Base-by-base conservation (phyloP, 2,113 vertebrate species). In the Odocoileus virginianus region DNA sequence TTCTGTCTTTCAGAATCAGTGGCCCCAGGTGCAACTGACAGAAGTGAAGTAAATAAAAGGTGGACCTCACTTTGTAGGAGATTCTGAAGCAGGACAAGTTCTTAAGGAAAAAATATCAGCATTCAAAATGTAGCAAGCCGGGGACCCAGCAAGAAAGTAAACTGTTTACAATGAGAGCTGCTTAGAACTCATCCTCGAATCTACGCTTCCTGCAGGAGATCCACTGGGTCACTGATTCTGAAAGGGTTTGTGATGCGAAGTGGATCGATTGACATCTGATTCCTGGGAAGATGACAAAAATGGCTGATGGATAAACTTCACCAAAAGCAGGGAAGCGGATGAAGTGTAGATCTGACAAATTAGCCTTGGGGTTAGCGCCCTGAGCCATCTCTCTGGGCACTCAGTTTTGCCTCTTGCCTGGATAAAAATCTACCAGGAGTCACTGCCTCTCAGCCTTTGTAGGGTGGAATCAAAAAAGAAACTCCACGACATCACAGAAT, bases 261-360 rank as follows among this genome's bases (percentile, higher is more conserved):
- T 27, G 92, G 82, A 98, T 97, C 97, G 98, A 99, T 98, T 47
- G n/a, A 60, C 96, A 85, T 28, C 92, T 97, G 97, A 97, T 96
- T 93, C 97, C 94, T 67, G 28, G 60, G 84, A 97, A 98, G 93
- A 97, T 55, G 93, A 96, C 50, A 83, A 50, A 91, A 91, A 52
- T 28, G 0, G 33, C 78, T 98, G 98, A 98, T 98, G 97, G 97
- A 99, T 98, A 98, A 97, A 88, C 92, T 91, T 98, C 95, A 96
- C 45, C 95, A 87, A 97, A 96, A 94, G 58, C 93, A 58, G 74
- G 85, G 95, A 98, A 98, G 98, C 28, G 96, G 98, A 98, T 96
- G 98, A 98, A 98, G 98, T 96, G 94, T 87, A 98, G 98, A 98
- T 98, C 98, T 98, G 98, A 98, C 98, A 98, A 98, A 98, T 98